Base-by-base conservation (phyloP, 2,797 vertebrate species). In the Lophotriccus pileatus region DNA sequence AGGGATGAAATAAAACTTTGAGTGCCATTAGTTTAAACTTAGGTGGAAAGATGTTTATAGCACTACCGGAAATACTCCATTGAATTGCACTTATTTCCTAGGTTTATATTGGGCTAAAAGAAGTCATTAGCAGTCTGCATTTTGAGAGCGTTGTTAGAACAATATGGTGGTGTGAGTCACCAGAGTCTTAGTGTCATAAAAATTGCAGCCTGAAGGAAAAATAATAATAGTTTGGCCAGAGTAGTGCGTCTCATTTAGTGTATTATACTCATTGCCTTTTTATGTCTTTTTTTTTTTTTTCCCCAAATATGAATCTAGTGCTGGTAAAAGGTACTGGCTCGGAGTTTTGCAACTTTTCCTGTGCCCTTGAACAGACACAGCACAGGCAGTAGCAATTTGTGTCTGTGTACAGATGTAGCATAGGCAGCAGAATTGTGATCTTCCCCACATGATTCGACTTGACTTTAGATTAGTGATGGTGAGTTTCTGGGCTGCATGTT, bases 121-220 rank as follows among this genome's bases (percentile, higher is more conserved):
- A 93, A 90, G 67, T 63, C 74, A 77, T 92, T 95, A 93, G 64
- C 46, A 87, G 72, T 96, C 90, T 96, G 60, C 64, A 84, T 92
- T 96, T 87, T 95, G 77, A 87, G 67, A 84, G 30, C 41, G 39
- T 64, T 87, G 44, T 90, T 92, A 64, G 41, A 90, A 72, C 84
- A 77, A 92, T 89, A 94, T 67, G 52, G 39, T 94, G 41, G 21
- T 87, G 56, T 95, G 88, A 97, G 70, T 95, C 95, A 95, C 84
- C 72, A 70, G 82, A 87, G 93, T 46, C 63, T 93, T 79, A 70
- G 56, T 74, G 74, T 43, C 80, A 52, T 69, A n/a, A 93, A 62
- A 94, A 77, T 81, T 53, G 27, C 41, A 92, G 59, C 44, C 44
- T 73, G 67, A 70, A 81, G 69, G 79, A 74, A 86, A 92, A 85